Conservation (phyloP, 1,140 invertebrate genomes). For the Bombus pyrosoma region DNA sequence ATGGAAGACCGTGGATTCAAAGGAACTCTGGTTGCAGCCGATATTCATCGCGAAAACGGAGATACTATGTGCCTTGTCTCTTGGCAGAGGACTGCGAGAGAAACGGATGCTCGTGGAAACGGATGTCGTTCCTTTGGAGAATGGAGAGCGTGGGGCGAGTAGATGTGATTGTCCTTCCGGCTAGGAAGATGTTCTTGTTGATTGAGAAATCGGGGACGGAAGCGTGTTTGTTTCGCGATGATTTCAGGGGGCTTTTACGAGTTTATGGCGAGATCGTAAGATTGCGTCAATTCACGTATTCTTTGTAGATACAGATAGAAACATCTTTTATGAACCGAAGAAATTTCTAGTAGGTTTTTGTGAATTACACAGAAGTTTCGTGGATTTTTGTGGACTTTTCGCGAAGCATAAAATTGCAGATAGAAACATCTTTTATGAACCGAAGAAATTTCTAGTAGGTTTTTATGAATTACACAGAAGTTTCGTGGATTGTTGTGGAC, state of each 20-base stretch:
- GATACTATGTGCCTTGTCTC: not conserved
- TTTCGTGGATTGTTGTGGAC: too few species aligned
- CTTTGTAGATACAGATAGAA: too few species aligned
- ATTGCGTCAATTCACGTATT: too few species aligned
- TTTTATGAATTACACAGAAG: too few species aligned
- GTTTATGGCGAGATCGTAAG: not conserved
- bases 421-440: too few species aligned
- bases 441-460: too few species aligned
- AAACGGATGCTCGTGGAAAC: slow-evolving; percentile 46
- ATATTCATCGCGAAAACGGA: slow-evolving; percentile 26
- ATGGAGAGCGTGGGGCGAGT: slow-evolving; percentile 8
- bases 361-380: too few species aligned
- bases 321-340: too few species aligned
- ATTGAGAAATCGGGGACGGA: not conserved
- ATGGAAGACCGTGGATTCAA: slow-evolving; percentile 41
- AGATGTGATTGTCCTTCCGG: slow-evolving; percentile 51
- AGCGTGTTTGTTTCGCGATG: not conserved
- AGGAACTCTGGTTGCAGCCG: slow-evolving; percentile 13
- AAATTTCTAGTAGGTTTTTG: too few species aligned
- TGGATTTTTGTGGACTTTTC: too few species aligned
- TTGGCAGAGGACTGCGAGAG: not conserved
- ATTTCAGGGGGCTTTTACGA: not conserved
- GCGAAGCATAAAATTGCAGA: too few species aligned
- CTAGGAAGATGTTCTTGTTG: not conserved
- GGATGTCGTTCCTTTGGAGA: not conserved